A percentile compares a stretch with the other conserved stretches of the same genome.
Conservation (phyloP, 2,797 vertebrate species). For the Pachyuromys duprasi region DNA sequence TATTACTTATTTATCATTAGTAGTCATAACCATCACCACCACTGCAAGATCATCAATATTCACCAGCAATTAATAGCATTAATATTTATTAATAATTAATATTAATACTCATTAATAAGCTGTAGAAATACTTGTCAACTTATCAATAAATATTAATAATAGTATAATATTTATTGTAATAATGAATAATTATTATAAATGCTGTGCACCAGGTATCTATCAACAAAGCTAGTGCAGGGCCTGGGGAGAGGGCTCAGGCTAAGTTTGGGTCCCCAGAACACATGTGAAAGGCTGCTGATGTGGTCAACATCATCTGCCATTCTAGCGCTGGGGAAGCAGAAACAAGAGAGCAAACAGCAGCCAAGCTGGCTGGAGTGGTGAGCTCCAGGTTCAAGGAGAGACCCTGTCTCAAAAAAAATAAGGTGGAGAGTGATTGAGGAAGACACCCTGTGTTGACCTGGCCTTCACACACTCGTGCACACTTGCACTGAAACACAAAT, state of each 20-base stretch:
- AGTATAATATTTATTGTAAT: background rate
- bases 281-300: background rate
- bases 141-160: conserved; percentile 25
- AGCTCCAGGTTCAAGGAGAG: background rate
- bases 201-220: background rate
- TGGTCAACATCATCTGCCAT: background rate
- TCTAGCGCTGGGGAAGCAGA: background rate
- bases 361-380: background rate
- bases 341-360: background rate
- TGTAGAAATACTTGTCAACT: background rate
- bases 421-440: background rate
- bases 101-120: background rate
- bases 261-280: background rate
- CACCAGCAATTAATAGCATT: background rate
- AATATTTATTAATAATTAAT: conserved; percentile 8
- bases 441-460: background rate
- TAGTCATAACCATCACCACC: background rate
- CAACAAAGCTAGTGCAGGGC: background rate
- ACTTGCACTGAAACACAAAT: fast-evolving
- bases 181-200: background rate
- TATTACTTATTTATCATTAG: background rate
- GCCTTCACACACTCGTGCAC: background rate
- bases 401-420: background rate
- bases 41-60: background rate
- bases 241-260: background rate